Evolutionary conservation across 2,888 invertebrate species (phyloP).

Genomic region (Halictus ligatus): DNA sequence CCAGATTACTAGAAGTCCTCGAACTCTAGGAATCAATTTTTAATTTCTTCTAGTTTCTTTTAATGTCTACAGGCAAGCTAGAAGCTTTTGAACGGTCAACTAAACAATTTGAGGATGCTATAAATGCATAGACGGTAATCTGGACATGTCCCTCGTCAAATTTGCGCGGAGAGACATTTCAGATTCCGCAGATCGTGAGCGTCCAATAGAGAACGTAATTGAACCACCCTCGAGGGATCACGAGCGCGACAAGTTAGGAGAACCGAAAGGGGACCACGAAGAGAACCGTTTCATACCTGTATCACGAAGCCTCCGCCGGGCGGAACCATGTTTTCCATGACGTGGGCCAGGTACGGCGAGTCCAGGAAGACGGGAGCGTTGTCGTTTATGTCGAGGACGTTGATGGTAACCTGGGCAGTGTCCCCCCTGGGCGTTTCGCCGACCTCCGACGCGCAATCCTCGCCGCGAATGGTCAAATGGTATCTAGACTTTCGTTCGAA

Average conservation of each 20-base stretch:
- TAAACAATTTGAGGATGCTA: no score
- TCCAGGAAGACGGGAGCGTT: conserved; percentile 96
- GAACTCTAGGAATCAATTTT: no score
- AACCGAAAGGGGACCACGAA: not conserved
- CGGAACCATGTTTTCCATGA: conserved; percentile 96
- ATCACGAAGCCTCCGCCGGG: conserved; percentile 90
- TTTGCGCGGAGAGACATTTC: not conserved
- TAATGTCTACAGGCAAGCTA: no score
- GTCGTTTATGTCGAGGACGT: conserved; percentile 96
- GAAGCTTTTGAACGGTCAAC: no score
- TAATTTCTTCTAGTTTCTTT: no score
- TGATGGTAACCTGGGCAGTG: conserved; percentile 92
- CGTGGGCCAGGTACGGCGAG: conserved; percentile 96
- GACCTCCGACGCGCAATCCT: conserved; percentile 93
- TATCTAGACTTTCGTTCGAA: conserved; percentile 96
- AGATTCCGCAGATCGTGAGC: not conserved
- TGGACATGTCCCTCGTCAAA: not conserved
- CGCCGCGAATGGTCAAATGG: conserved; percentile 92
- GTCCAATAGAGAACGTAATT: not conserved
- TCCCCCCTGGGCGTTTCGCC: conserved; percentile 87
- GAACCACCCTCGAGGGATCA: not conserved
- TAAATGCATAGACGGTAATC: no score
- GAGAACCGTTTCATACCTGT: conserved; percentile 73
- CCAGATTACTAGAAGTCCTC: no score
- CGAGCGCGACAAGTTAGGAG: not conserved